These are phyloP conservation scores for Clanis bilineata DNA, from an alignment of 2,888 invertebrate species.

Conservation along the genomic window DNA sequence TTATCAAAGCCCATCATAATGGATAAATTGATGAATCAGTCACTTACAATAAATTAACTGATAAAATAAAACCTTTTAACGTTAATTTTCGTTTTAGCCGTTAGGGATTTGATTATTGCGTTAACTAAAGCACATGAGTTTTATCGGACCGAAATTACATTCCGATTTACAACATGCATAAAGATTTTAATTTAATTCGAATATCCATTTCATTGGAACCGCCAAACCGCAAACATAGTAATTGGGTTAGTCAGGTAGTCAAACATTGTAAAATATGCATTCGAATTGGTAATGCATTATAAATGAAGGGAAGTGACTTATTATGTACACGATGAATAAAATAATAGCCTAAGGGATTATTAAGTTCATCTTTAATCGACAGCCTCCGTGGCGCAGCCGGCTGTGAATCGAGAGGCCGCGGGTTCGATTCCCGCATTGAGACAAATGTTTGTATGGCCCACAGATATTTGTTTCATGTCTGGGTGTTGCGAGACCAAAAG, in stretches of 20 bases:
- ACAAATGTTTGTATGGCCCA: too few species aligned
- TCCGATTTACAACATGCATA: background rate
- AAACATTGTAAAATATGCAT: conserved; percentile 12
- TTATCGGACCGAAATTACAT: background rate
- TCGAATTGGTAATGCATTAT: background rate
- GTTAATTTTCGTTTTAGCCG: background rate
- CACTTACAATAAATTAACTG: background rate
- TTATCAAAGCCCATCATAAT: too few species aligned
- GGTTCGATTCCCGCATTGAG: too few species aligned
- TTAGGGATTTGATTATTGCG: background rate
- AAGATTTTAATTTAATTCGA: conserved; percentile 6
- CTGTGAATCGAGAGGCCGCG: too few species aligned
- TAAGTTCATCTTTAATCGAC: background rate
- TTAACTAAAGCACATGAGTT: background rate
- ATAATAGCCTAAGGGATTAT: background rate
- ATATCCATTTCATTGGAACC: conserved; percentile 13
- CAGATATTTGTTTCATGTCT: too few species aligned
- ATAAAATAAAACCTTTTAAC: background rate
- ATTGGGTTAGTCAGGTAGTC: conserved; percentile 13
- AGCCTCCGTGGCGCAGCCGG: too few species aligned
- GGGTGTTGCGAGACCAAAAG: too few species aligned
- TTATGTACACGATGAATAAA: background rate
- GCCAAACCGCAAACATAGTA: conserved; percentile 13
- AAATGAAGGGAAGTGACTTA: conserved; percentile 1
- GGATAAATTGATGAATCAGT: too few species aligned